Percentiles rank a stretch among this genome's conserved stretches.
Conservation (phyloP, 2,888 invertebrate genomes). For the Andrena dorsata region DNA sequence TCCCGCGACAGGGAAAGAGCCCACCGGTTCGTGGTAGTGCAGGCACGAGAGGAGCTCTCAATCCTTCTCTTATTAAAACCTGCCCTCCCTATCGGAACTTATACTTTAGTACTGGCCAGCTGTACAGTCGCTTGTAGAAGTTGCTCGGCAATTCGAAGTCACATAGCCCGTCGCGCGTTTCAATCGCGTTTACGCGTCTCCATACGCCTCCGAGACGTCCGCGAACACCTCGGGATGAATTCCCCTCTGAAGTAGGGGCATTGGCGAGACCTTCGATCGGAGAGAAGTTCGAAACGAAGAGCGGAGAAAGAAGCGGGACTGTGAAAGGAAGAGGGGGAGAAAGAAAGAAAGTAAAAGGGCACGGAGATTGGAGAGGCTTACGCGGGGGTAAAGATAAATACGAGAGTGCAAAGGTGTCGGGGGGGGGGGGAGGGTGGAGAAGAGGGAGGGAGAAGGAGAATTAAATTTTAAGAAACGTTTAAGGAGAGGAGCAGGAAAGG, state of each 20-base stretch:
- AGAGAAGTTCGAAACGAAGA: not conserved
- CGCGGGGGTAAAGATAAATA: not conserved
- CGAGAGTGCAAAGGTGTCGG: not conserved
- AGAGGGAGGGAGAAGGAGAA: not conserved
- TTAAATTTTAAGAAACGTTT: slow-evolving; percentile 16
- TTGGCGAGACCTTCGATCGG: too few relatives aligned
- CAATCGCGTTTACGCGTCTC: not conserved
- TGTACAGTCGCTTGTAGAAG: slow-evolving; percentile 78
- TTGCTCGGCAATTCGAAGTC: slow-evolving; percentile 19
- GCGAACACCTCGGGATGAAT: too few relatives aligned
- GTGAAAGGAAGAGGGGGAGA: too few relatives aligned
- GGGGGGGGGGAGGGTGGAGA: too few relatives aligned
- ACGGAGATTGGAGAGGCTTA: not conserved
- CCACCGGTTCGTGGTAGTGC: slow-evolving; percentile 70
- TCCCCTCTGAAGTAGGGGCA: too few relatives aligned
- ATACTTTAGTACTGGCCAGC: slow-evolving; percentile 70
- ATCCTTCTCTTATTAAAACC: slow-evolving; percentile 84
- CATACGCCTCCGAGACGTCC: not conserved
- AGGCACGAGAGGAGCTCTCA: slow-evolving; percentile 80
- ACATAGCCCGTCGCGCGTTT: not conserved
- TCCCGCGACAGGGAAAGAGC: slow-evolving; percentile 71
- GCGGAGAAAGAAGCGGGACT: too few relatives aligned
- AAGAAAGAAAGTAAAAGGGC: not conserved
- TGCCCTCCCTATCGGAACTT: slow-evolving; percentile 82
- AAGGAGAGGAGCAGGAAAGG: slow-evolving; percentile 25